Percentiles rank a stretch among this genome's conserved stretches.
Conservation (phyloP, 2,113 vertebrate genomes). For the Spea bombifrons region DNA sequence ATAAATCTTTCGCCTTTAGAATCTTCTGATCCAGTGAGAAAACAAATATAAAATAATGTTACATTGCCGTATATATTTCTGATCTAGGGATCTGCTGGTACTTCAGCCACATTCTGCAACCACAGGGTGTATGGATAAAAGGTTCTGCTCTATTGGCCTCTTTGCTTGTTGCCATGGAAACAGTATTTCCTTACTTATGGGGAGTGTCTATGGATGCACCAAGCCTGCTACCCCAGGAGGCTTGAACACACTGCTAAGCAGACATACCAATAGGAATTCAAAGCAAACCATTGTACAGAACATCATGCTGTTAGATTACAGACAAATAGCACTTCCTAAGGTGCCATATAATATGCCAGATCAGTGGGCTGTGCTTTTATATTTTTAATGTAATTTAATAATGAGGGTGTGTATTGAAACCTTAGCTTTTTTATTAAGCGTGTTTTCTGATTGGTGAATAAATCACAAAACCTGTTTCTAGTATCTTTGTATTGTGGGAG, state of each 20-base stretch:
- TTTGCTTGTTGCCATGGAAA: slow-evolving; percentile 38
- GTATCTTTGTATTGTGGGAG: not conserved
- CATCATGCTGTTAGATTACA: not conserved
- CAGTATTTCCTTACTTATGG: slow-evolving; percentile 33
- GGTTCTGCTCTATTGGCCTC: slow-evolving; percentile 34
- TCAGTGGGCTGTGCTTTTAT: not conserved
- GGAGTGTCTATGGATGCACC: slow-evolving; percentile 27
- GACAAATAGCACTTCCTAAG: slow-evolving; percentile 2
- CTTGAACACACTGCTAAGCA: slow-evolving; percentile 14
- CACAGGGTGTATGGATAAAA: slow-evolving; percentile 43
- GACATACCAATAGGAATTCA: slow-evolving; percentile 30
- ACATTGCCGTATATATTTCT: too few relatives aligned
- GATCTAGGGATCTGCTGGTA: too few relatives aligned
- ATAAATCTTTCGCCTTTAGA: too few relatives aligned
- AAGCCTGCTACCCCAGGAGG: slow-evolving; percentile 33
- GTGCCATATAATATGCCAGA: not conserved
- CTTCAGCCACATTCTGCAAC: slow-evolving; percentile 7
- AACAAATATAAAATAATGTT: too few relatives aligned
- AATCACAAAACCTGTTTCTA: not conserved
- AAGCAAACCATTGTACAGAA: slow-evolving; percentile 6
- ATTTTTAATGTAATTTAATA: not conserved
- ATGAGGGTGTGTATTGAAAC: not conserved
- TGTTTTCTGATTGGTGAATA: not conserved
- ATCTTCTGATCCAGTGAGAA: too few relatives aligned
- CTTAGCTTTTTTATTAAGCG: not conserved